These are phyloP conservation scores for Nemapogon koenigi DNA, from an alignment of 2,888 invertebrate genomes.

Conservation along the genomic window DNA sequence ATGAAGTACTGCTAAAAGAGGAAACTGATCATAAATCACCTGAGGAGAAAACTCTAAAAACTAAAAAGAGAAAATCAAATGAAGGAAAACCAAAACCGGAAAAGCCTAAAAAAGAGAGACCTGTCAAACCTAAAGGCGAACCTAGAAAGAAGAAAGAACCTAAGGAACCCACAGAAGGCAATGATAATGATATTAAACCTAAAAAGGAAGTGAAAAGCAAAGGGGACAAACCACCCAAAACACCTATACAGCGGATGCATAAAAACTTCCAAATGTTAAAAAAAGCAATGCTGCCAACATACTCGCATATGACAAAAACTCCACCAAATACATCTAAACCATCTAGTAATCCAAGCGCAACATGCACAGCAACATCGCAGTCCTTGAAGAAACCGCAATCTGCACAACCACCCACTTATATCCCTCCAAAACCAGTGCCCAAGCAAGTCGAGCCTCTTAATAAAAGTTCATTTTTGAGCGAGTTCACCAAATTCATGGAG, in stretches of 20 bases:
- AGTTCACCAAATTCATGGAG: slow-evolving; percentile 48
- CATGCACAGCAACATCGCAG: slow-evolving; percentile 30
- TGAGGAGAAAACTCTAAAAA: slow-evolving; percentile 5
- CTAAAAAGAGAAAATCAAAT: slow-evolving; percentile 4
- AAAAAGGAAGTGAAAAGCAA: background rate
- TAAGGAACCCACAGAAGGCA: slow-evolving; percentile 15
- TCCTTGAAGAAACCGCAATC: too few species aligned
- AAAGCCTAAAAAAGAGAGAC: slow-evolving; percentile 25
- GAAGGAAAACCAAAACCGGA: slow-evolving; percentile 13
- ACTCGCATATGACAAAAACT: slow-evolving; percentile 13
- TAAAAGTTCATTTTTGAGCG: slow-evolving; percentile 48
- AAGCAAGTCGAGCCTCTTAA: too few species aligned
- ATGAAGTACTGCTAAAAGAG: slow-evolving; percentile 14
- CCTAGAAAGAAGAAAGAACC: slow-evolving; percentile 20
- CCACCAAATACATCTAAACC: slow-evolving; percentile 19
- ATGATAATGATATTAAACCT: background rate
- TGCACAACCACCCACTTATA: too few species aligned
- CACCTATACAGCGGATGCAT: slow-evolving; percentile 5
- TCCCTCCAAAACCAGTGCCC: too few species aligned
- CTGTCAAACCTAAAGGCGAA: slow-evolving; percentile 29
- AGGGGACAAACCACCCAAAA: slow-evolving; percentile 3
- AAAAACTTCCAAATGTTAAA: slow-evolving; percentile 1
- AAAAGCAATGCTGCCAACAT: slow-evolving; percentile 13
- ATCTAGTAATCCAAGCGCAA: slow-evolving; percentile 3
- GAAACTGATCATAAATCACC: slow-evolving; percentile 16